Evolutionary conservation across 2,888 invertebrate genomes (phyloP).

Genomic region (Clusia tigrina): DNA sequence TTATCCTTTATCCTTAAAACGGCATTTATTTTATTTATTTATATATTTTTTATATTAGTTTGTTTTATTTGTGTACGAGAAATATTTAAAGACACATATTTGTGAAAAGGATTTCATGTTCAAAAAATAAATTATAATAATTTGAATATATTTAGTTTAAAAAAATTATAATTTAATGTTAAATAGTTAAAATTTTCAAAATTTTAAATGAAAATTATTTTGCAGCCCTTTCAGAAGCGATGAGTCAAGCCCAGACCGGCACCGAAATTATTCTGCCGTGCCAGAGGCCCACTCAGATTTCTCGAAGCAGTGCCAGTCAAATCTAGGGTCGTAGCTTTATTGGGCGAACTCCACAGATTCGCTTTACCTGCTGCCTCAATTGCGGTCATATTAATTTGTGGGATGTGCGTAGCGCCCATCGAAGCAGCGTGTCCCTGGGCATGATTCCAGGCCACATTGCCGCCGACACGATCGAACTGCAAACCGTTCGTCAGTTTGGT

Average conservation of each 20-base stretch:
- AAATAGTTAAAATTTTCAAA: too few relatives aligned
- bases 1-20: too few relatives aligned
- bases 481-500: slow-evolving; percentile 42
- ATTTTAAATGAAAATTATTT: not conserved
- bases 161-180: not conserved
- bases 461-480: slow-evolving; percentile 49
- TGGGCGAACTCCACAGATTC: slow-evolving; percentile 49
- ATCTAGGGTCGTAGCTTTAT: slow-evolving; percentile 46
- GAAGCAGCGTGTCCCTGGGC: slow-evolving; percentile 46
- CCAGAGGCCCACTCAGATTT: slow-evolving; percentile 44
- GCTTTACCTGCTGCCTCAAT: slow-evolving; percentile 44
- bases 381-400: slow-evolving; percentile 47
- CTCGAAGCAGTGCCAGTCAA: slow-evolving; percentile 47
- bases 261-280: slow-evolving; percentile 40
- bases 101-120: not conserved
- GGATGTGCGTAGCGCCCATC: slow-evolving; percentile 45
- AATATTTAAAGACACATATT: not conserved
- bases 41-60: not conserved
- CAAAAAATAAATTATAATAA: too few relatives aligned
- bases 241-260: slow-evolving; percentile 42
- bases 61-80: not conserved
- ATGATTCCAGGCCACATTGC: slow-evolving; percentile 44
- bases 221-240: slow-evolving; percentile 38
- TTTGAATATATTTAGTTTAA: not conserved
- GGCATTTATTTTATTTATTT: too few relatives aligned